Evolutionary conservation across 2,797 vertebrate species (phyloP).

Genomic region (Sebastes iracundus): DNA sequence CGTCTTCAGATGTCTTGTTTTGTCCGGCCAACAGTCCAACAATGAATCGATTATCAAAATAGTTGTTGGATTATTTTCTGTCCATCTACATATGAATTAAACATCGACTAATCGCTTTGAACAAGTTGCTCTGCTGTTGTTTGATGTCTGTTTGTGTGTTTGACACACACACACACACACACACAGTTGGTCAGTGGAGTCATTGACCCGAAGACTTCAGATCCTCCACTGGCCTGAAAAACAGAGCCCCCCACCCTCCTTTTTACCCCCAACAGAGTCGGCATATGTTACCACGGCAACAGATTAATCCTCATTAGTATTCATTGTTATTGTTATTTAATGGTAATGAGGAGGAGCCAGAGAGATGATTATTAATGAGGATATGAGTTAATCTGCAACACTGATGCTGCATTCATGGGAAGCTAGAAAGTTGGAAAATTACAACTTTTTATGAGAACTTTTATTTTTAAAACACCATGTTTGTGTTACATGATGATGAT

Average conservation of each 20-base stretch:
- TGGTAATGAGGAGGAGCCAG: conserved; percentile 16
- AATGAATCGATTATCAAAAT: neutral
- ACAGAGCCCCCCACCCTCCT: neutral
- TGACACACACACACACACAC: conserved; percentile 6
- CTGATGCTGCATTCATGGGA: neutral
- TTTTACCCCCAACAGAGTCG: conserved; percentile 22
- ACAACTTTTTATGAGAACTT: neutral
- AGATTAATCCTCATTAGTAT: conserved; percentile 39
- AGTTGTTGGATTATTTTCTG: neutral
- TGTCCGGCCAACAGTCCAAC: no score
- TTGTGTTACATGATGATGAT: neutral
- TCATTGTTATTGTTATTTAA: conserved; percentile 28
- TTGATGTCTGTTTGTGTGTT: neutral
- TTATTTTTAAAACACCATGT: neutral
- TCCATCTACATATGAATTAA: neutral
- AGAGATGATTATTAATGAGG: conserved; percentile 15
- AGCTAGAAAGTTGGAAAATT: neutral
- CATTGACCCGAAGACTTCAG: conserved; percentile 30
- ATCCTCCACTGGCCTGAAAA: conserved; percentile 17
- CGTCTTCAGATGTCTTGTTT: neutral
- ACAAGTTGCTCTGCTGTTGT: neutral
- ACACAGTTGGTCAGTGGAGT: conserved; percentile 11
- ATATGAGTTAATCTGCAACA: conserved; percentile 10
- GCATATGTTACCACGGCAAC: conserved; percentile 48
- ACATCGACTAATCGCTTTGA: neutral